Evolutionary conservation across 2,113 vertebrate genomes (phyloP).

Genomic region (Scophthalmus maximus): DNA sequence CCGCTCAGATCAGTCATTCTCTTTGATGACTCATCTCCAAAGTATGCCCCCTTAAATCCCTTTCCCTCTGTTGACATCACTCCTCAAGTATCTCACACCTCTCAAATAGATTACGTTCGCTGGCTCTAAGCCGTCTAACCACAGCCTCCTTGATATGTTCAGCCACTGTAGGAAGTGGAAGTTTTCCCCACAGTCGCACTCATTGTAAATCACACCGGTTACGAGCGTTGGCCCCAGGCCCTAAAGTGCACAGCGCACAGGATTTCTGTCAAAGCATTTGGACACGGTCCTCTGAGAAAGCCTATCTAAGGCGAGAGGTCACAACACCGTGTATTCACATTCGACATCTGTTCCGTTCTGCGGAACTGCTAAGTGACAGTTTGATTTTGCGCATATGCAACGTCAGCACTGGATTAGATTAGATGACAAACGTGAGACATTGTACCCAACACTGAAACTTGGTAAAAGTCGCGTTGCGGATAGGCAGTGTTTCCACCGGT

Average conservation of each 20-base stretch:
- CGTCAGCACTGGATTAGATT: slow-evolving; percentile 4
- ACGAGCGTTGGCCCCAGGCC: slow-evolving; percentile 23
- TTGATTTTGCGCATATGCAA: slow-evolving; percentile 32
- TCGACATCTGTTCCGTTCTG: slow-evolving; percentile 53
- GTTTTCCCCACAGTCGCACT: slow-evolving; percentile 30
- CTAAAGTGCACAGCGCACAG: background rate
- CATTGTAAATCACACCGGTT: slow-evolving; percentile 2
- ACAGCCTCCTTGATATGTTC: background rate
- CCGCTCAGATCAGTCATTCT: background rate
- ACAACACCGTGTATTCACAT: slow-evolving; percentile 10
- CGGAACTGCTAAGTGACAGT: slow-evolving; percentile 38
- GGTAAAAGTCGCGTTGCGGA: background rate
- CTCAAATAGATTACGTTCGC: background rate
- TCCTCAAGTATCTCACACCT: slow-evolving; percentile 6
- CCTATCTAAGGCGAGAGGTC: slow-evolving; percentile 46
- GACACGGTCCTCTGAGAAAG: slow-evolving; percentile 33
- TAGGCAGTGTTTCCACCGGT: slow-evolving; percentile 39
- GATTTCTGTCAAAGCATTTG: slow-evolving; percentile 38
- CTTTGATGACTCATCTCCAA: slow-evolving; percentile 19
- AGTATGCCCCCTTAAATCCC: slow-evolving; percentile 14
- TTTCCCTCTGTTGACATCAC: background rate
- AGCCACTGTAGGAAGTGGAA: background rate
- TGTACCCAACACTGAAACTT: background rate
- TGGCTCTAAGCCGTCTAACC: slow-evolving; percentile 4
- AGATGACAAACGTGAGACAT: slow-evolving; percentile 38